Percentiles rank a stretch among this genome's conserved stretches.
Evolutionary conservation across 2,113 vertebrate species (phyloP).

Genomic region (Psettodes erumei): DNA sequence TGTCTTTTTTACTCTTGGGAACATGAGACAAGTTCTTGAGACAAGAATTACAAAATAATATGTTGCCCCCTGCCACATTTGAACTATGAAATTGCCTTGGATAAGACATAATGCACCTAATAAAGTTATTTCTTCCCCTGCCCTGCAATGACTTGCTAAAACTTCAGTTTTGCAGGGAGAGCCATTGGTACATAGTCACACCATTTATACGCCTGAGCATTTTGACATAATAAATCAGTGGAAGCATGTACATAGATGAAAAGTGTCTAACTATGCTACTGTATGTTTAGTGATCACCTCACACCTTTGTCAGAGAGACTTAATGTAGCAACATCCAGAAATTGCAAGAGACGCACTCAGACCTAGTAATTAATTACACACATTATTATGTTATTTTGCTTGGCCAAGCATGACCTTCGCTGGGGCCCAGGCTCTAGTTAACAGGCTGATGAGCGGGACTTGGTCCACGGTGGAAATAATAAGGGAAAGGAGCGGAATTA

Average conservation of each 20-base stretch:
- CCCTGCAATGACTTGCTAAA: neutral
- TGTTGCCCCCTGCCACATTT: neutral
- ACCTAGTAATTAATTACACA: conserved; percentile 82
- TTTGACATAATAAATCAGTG: neutral
- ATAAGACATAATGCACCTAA: neutral
- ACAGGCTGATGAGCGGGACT: conserved; percentile 78
- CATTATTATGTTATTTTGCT: conserved; percentile 76
- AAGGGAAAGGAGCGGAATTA: conserved; percentile 87
- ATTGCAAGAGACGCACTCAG: conserved; percentile 47
- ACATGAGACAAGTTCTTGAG: neutral
- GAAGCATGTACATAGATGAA: neutral
- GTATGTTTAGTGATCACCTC: conserved; percentile 37
- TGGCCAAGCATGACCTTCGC: conserved; percentile 72
- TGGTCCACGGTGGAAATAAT: conserved; percentile 82
- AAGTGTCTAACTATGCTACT: conserved; percentile 17
- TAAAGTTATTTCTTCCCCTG: neutral
- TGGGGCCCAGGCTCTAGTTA: conserved; percentile 76
- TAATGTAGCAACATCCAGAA: conserved; percentile 25
- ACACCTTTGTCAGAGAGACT: conserved; percentile 40
- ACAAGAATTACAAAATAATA: conserved; percentile 8
- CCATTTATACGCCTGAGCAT: neutral
- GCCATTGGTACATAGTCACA: neutral
- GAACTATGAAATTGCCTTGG: neutral
- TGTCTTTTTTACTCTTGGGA: neutral
- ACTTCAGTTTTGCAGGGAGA: neutral